phyloP scores from a whole-genome alignment of 2,113 vertebrate species.

The Hippocampus mohnikei region DNA sequence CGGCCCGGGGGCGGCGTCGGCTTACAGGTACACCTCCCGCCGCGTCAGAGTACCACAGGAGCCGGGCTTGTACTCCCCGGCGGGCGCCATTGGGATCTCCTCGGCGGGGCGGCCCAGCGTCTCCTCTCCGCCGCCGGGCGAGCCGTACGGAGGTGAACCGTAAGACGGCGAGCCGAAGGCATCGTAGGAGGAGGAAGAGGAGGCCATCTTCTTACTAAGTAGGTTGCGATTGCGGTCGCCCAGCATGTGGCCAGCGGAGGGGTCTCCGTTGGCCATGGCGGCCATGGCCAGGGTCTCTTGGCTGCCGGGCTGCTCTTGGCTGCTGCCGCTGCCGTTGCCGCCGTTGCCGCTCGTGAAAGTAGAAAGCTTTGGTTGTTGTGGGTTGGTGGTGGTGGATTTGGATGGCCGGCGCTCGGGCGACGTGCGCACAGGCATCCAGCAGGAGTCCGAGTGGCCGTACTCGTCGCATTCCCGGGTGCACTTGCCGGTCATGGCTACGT shows the following conservation, averaged over 20 bases:
- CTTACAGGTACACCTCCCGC: slow-evolving; percentile 98
- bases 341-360: slow-evolving; percentile 90
- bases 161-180: slow-evolving; percentile 85
- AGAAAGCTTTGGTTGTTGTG: slow-evolving; percentile 94
- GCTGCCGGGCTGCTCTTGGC: slow-evolving; percentile 82
- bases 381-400: slow-evolving; percentile 73
- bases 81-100: slow-evolving; percentile 94
- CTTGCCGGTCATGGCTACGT: slow-evolving; percentile 98
- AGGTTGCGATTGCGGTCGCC: slow-evolving; percentile 98
- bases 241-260: slow-evolving; percentile 83
- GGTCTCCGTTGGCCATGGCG: slow-evolving; percentile 88
- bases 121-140: slow-evolving; percentile 78
- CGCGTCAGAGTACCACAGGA: slow-evolving; percentile 94
- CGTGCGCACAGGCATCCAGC: slow-evolving; percentile 99
- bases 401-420: slow-evolving; percentile 90
- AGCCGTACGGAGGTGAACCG: slow-evolving; percentile 84
- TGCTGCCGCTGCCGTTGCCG: slow-evolving; percentile 66
- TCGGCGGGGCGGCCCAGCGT: slow-evolving; percentile 77
- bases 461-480: slow-evolving; percentile 97
- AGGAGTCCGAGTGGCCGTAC: slow-evolving; percentile 98
- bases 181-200: slow-evolving; percentile 89
- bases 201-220: slow-evolving; percentile 94
- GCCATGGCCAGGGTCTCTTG: slow-evolving; percentile 88
- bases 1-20: slow-evolving; percentile 17
- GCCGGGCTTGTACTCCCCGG: slow-evolving; percentile 96